Conservation (phyloP, 2,797 vertebrate species). For the Anguilla megastoma region DNA sequence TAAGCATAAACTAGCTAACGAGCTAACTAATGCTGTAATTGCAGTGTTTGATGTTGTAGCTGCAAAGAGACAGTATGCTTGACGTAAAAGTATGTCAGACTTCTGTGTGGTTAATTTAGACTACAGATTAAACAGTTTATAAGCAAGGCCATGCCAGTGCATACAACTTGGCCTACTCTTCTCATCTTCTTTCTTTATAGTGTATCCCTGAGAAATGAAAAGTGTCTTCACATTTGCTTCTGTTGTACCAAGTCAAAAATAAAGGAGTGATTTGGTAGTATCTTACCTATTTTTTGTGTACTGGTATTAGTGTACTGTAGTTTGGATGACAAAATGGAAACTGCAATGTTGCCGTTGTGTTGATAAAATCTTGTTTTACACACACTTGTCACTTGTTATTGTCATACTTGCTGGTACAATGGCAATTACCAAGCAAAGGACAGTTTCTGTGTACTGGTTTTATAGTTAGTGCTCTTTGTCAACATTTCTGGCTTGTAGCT, state of each 20-base stretch:
- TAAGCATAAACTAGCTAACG: neutral
- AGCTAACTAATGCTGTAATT: neutral
- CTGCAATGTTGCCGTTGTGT: neutral
- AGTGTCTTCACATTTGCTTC: neutral
- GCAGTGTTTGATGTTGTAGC: neutral
- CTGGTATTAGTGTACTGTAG: neutral
- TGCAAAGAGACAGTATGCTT: neutral
- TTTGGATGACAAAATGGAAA: neutral
- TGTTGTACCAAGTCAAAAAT: neutral
- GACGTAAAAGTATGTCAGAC: neutral
- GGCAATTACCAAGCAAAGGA: neutral
- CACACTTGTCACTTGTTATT: neutral
- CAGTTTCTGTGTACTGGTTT: neutral
- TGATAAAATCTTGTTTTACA: neutral
- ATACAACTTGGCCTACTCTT: too few relatives aligned
- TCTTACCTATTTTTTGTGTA: neutral
- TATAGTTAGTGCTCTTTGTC: neutral
- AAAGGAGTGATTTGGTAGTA: neutral
- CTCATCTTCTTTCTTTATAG: neutral
- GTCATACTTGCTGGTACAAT: neutral
- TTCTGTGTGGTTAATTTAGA: neutral
- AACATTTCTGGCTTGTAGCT: neutral
- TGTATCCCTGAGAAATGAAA: neutral
- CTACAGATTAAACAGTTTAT: neutral
- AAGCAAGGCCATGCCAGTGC: neutral